Base-by-base conservation (phyloP, 2,888 invertebrate species). In the Galerucella pusilla region DNA sequence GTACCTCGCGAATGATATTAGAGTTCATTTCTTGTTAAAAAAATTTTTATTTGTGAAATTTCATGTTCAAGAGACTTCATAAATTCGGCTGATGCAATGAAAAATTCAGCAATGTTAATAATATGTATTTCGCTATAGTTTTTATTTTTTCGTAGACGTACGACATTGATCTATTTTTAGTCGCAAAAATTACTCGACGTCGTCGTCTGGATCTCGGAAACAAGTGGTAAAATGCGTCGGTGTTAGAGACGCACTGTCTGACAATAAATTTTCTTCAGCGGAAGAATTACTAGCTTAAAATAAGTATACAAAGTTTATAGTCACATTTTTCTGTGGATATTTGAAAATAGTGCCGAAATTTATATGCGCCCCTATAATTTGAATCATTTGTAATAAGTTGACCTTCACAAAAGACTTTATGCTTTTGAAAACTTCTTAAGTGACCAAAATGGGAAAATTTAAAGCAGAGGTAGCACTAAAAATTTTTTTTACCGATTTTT, bases 221-320 rank as follows among this genome's bases (percentile, higher is more conserved):
- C 74, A 76, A 76, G 78, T 76, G 76, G 78, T 63, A 73, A 75
- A 71, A 68, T 74, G 77, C 75, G 75, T 76, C 75, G 75, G 74
- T 74, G 75, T 68, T 54, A 76, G 78, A 78, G 78, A 78, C 78
- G 76, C 75, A 77, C 76, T 75, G 78, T 78, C 78, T 78, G 74
- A 72, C 74, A 68, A 57, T 57, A 68, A 72, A 78, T 71, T 60
- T 42, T 61, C 74, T 65, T 52, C 45, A 5, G 60, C 20, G 65
- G 65, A 71, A 71, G 71, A 71, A 71, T 57, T 64, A 71, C 64
- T 49, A 14, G 11, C 61, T 28, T 14, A 61, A 4, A 28, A 61
- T 12, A 35, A 11, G 46, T 3, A 5, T 46, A 46, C 28, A 28
- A 28, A 28, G 4, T 35, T 35, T 35, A 6, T 0, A 35, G 35